Percentiles rank a stretch among this genome's conserved stretches.
Evolutionary conservation across 2,797 vertebrate species (phyloP).

Genomic region (Erithacus rubecula): DNA sequence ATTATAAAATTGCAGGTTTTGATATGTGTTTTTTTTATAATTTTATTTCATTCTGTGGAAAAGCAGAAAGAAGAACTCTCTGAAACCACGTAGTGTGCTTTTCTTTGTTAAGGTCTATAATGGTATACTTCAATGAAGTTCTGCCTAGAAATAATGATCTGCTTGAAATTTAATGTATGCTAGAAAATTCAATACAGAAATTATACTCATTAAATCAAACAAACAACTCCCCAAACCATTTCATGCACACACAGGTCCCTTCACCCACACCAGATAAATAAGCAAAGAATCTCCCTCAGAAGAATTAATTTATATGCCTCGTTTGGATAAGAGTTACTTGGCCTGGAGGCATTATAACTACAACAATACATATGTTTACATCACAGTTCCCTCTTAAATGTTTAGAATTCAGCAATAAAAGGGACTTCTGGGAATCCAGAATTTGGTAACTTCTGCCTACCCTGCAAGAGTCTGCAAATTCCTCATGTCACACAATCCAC

Average conservation of each 20-base stretch:
- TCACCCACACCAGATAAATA: background rate
- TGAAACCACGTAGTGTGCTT: background rate
- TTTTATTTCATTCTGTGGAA: background rate
- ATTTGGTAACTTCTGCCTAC: background rate
- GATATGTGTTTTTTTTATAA: background rate
- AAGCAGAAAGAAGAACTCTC: background rate
- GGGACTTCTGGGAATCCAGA: conserved; percentile 35
- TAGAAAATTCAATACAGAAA: conserved; percentile 7
- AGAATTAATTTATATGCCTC: background rate
- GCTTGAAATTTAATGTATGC: background rate
- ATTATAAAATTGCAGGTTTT: background rate
- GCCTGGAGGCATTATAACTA: background rate
- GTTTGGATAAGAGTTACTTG: background rate
- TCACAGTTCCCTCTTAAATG: background rate
- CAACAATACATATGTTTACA: conserved; percentile 8
- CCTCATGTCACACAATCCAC: background rate
- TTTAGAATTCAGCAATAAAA: conserved; percentile 36
- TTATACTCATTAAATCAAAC: conserved; percentile 8
- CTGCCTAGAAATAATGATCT: background rate
- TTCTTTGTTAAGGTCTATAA: background rate
- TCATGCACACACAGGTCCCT: background rate
- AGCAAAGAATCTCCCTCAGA: background rate
- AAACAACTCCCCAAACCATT: background rate
- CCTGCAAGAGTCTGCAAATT: background rate
- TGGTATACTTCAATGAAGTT: background rate